phyloP scores from a whole-genome alignment of 2,113 vertebrate genomes.

The Lampris megalopsis region DNA sequence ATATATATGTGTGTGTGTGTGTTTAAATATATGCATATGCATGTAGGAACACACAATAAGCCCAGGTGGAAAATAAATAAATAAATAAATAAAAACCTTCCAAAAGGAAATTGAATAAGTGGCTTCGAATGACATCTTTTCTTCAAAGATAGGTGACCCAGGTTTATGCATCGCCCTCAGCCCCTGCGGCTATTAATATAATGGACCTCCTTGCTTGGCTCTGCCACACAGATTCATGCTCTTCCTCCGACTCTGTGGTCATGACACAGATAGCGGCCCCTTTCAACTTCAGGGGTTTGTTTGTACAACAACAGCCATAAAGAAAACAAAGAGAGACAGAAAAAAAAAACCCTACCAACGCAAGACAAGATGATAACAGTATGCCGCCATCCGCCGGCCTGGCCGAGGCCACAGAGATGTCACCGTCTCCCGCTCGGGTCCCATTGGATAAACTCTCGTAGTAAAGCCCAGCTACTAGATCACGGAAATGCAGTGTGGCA shows the following conservation, averaged over 20 bases:
- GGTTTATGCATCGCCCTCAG: neutral
- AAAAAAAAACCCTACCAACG: neutral
- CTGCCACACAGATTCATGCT: neutral
- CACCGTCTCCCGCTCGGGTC: constrained; percentile 10
- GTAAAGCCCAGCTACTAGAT: constrained; percentile 24
- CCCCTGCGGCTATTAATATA: constrained; percentile 5
- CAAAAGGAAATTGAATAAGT: constrained; percentile 12
- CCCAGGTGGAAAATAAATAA: constrained; percentile 5
- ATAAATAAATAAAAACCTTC: constrained; percentile 15
- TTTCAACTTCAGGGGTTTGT: constrained; percentile 10
- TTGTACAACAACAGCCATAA: constrained; percentile 19
- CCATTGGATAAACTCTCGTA: constrained; percentile 9
- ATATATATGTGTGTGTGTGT: neutral
- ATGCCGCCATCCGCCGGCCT: neutral
- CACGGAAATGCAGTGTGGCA: constrained; percentile 30
- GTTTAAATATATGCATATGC: neutral
- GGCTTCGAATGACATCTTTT: constrained; percentile 1
- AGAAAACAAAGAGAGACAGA: neutral
- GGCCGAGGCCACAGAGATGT: neutral
- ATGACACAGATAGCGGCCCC: neutral
- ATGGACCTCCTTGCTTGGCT: neutral
- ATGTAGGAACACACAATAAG: neutral
- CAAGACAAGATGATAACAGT: constrained; percentile 23
- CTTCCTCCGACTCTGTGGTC: neutral
- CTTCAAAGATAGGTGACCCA: neutral